These are phyloP conservation scores for Zaprionus gabonicus DNA, from an alignment of 1,140 invertebrate genomes.

Conservation along the genomic window DNA sequence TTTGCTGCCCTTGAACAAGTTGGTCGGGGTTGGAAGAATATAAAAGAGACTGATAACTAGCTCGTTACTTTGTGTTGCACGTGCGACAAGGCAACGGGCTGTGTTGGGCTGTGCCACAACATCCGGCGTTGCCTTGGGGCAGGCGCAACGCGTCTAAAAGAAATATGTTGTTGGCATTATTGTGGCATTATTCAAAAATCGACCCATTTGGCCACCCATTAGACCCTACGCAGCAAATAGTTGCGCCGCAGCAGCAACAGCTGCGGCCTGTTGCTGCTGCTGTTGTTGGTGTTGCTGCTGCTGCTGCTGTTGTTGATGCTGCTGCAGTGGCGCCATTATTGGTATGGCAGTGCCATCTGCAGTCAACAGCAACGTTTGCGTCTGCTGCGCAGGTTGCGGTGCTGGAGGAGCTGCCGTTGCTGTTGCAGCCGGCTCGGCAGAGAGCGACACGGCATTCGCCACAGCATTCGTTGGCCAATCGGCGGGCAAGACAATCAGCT, in stretches of 20 bases:
- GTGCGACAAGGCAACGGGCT: constrained; percentile 45
- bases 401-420: constrained; percentile 24
- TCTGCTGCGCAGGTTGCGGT: constrained; percentile 59
- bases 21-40: background rate
- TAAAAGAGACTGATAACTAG: constrained; percentile 1
- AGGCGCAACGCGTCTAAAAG: constrained; percentile 68
- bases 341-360: constrained; percentile 78
- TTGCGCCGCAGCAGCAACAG: constrained; percentile 74
- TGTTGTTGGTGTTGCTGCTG: constrained; percentile 58
- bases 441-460: constrained; percentile 28
- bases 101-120: constrained; percentile 25
- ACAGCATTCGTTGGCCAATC: constrained; percentile 48
- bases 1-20: constrained; percentile 1
- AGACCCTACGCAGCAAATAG: constrained; percentile 81
- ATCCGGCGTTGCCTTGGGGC: constrained; percentile 46
- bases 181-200: constrained; percentile 83
- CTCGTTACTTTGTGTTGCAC: constrained; percentile 44
- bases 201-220: constrained; percentile 84
- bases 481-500: constrained; percentile 72
- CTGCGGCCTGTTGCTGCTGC: constrained; percentile 66
- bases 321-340: constrained; percentile 53
- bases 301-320: constrained; percentile 25
- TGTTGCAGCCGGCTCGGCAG: constrained; percentile 34
- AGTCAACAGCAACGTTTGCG: constrained; percentile 68
- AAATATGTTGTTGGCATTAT: constrained; percentile 83